phyloP scores from a whole-genome alignment of 1,140 invertebrate genomes.

The Pseudomyrmex concolor region DNA sequence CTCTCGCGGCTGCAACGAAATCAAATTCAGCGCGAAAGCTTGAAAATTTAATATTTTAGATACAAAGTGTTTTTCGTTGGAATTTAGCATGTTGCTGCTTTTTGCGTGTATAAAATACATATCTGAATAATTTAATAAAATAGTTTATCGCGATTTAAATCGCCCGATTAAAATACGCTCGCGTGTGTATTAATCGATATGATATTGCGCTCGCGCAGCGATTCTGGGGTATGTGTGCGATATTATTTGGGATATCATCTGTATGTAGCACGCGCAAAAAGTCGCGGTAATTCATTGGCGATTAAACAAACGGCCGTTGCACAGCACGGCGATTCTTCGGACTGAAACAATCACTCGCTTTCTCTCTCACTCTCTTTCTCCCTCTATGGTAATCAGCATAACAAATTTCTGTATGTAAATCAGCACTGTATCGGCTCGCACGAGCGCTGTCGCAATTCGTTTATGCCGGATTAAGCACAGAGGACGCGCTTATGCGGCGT shows the following conservation, averaged over 20 bases:
- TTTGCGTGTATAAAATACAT: not conserved
- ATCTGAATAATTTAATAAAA: slow-evolving; percentile 8
- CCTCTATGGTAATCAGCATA: slow-evolving; percentile 51
- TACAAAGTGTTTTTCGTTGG: not conserved
- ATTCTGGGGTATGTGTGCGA: not conserved
- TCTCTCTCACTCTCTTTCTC: too few relatives aligned
- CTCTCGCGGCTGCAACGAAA: not conserved
- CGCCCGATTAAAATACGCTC: not conserved
- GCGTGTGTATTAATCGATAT: slow-evolving; percentile 40
- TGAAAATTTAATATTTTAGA: not conserved
- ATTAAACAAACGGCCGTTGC: slow-evolving; percentile 34
- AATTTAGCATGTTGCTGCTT: not conserved
- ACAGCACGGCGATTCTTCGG: slow-evolving; percentile 48
- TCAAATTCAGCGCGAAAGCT: not conserved
- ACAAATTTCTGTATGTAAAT: slow-evolving; percentile 71
- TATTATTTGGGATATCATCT: slow-evolving; percentile 43
- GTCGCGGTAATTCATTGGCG: slow-evolving; percentile 41
- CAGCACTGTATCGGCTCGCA: slow-evolving; percentile 55
- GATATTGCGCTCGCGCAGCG: slow-evolving; percentile 3
- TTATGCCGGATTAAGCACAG: slow-evolving; percentile 62
- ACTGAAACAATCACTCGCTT: slow-evolving; percentile 53
- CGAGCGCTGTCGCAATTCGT: slow-evolving; percentile 61
- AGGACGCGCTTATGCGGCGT: slow-evolving; percentile 61
- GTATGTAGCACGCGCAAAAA: slow-evolving; percentile 38
- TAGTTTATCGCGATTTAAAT: slow-evolving; percentile 34